Evolutionary conservation across 2,113 vertebrate species (phyloP), one percentile per base, ranked within the genome.

Genomic region (Apodemus speciosus): DNA sequence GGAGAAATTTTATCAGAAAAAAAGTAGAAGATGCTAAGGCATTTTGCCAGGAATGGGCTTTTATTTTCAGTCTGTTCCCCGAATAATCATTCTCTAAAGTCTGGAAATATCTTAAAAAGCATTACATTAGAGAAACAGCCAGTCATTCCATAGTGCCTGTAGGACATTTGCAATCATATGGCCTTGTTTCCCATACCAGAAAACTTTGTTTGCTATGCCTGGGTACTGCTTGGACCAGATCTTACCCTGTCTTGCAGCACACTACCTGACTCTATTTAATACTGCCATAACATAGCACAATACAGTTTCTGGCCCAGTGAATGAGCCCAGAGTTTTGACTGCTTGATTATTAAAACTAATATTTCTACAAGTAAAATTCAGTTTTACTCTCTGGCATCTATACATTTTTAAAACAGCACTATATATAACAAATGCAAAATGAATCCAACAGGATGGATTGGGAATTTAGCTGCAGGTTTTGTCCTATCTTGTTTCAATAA

Each of bases 51-150:
- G 92, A 97, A 96, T 6, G 85, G 87, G 51, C 1, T 89, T 94
- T 96, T 96, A 96, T 96, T 96, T 97, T 96, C 96, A 97, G 86
- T 53, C 10, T 92, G 60, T 87, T n/a, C n/a, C 80, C 75, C 3
- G 8, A 16, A 92, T 93, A 92, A 92, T 94, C 89, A 87, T 95
- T 97, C 95, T 95, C 51, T 58, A 76, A 88, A 94, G 91, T 27
- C 73, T 58, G 62, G 71, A 95, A 92, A 85, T 95, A 53, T 80
- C 92, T 96, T 53, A 75, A 89, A 95, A 93, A 88, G 92, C 90
- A 96, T 92, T 97, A 92, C 9, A 27, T n/a, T n/a, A 62, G 69
- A 79, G 69, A 66, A 38, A n/a, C 9, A 92, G 53, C 21, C 84
- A 91, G 89, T 89, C 86, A 92, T 85, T 85, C 88, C 58, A 75